Base-by-base conservation (phyloP, 2,888 invertebrate genomes). In the Macrophya alboannulata region DNA sequence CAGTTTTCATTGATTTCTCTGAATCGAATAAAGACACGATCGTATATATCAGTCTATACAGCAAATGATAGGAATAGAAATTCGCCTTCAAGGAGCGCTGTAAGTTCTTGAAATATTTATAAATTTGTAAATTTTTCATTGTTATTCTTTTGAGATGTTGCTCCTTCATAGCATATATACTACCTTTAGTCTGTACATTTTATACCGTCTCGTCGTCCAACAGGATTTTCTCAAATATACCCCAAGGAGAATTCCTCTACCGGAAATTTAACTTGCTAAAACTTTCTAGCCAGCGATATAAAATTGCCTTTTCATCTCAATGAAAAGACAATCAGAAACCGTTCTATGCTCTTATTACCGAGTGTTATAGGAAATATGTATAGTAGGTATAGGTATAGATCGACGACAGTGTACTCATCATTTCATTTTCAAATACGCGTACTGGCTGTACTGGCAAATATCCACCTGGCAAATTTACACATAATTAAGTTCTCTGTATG, bases 181-280 rank as follows among this genome's bases (percentile, higher is more conserved):
- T 37, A 17, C 37, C 25, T 68, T 37, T 2, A 5, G 68, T 74
- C 15, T 45, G 8, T 40, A 12, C 9, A 4, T 43, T 45, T 45
- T 25, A 45, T 71, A 1, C 71, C 21, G 45, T 37, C 31, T 12
- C 15, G 8, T 21, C 31, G 5, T 68, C 10, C 4, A 17, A 6
- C 1, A 37, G 6, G 37, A 37, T 68, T 37, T 31, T 9, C 45
- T 21, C 10, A 43, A 45, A 45, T 43, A 31, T 68, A 74, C 45
- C 72, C 45, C 12, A 21, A 6, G 72, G 43, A 74, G 17, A 21
- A 45, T 74, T 74, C 40, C 45, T 31, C 21, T 21, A n/a, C 43
- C n/a, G 72, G 25, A 74, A 74, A 40, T 71, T 71, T 74, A 25
- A 74, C 72, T 74, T 74, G 72, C n/a, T 45, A 74, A 45, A 74